Evolutionary conservation across 2,113 vertebrate species (phyloP).

Genomic region (Chauna torquata): DNA sequence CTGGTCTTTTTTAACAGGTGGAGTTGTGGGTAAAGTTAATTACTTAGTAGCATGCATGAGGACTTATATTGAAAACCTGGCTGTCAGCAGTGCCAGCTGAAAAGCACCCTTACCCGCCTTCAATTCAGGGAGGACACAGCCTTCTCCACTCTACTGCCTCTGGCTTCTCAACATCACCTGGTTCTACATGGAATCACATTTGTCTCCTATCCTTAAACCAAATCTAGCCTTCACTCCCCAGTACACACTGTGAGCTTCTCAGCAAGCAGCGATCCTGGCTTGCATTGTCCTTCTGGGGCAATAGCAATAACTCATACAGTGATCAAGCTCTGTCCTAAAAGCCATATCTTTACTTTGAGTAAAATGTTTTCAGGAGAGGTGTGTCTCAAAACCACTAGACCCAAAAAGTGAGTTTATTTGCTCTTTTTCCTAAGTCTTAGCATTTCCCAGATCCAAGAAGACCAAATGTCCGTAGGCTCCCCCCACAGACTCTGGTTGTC

Average conservation of each 20-base stretch:
- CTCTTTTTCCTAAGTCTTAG: background rate
- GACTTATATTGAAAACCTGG: background rate
- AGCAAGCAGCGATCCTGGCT: background rate
- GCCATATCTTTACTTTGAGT: background rate
- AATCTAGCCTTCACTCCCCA: background rate
- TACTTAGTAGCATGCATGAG: background rate
- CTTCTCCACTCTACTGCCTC: background rate
- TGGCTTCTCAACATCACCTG: background rate
- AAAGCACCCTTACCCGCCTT: background rate
- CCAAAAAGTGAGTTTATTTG: background rate
- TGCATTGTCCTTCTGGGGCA: background rate
- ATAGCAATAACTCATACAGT: background rate
- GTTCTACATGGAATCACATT: background rate
- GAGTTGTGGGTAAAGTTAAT: background rate
- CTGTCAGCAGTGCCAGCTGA: background rate
- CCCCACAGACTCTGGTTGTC: background rate
- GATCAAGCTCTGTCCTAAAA: background rate
- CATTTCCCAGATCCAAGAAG: background rate
- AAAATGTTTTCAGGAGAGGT: background rate
- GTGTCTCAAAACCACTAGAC: background rate
- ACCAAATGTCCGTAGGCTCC: background rate
- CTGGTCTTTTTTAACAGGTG: background rate
- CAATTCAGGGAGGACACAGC: background rate
- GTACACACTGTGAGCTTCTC: background rate
- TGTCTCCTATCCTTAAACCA: background rate